Evolutionary conservation across 92 coral and sea anemone genomes (phyloP).

Genomic region (Epizoanthus illoricatus): DNA sequence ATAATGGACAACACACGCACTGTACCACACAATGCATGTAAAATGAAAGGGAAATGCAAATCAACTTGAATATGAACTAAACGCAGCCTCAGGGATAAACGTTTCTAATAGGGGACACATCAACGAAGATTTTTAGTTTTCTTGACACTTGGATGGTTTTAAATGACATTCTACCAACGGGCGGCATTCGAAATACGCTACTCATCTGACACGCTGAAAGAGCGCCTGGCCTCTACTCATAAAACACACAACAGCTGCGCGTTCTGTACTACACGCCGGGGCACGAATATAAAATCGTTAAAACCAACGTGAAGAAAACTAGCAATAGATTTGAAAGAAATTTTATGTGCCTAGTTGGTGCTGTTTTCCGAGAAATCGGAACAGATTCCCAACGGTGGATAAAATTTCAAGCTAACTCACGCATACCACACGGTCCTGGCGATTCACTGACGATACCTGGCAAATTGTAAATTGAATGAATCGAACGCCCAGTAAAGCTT

Average conservation of each 20-base stretch:
- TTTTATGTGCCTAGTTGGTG: neutral
- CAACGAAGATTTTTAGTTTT: constrained; percentile 30
- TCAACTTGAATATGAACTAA: neutral
- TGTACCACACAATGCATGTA: constrained; percentile 20
- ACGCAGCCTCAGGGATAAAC: constrained; percentile 30
- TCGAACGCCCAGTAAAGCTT: constrained; percentile 1
- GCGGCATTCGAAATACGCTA: constrained; percentile 65
- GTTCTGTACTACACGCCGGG: constrained; percentile 20
- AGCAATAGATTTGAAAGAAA: constrained; percentile 20
- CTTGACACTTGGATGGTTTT: constrained; percentile 53
- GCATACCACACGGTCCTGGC: constrained; percentile 35
- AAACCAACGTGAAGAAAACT: constrained; percentile 2
- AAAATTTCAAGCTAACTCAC: constrained; percentile 20
- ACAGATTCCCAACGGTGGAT: constrained; percentile 1
- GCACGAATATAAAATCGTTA: constrained; percentile 3
- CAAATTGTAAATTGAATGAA: constrained; percentile 20
- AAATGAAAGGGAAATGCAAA: constrained; percentile 41
- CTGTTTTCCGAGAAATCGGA: constrained; percentile 12
- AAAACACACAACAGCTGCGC: constrained; percentile 20
- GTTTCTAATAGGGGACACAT: constrained; percentile 5
- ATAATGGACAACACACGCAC: constrained; percentile 7
- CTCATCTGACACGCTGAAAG: constrained; percentile 50
- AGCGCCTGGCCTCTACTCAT: constrained; percentile 8
- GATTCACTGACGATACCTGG: constrained; percentile 36
- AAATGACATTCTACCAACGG: constrained; percentile 63